Percentiles rank a stretch among this genome's conserved stretches.
phyloP scores from a whole-genome alignment of 2,888 invertebrate species.

The Eupithecia tripunctaria region DNA sequence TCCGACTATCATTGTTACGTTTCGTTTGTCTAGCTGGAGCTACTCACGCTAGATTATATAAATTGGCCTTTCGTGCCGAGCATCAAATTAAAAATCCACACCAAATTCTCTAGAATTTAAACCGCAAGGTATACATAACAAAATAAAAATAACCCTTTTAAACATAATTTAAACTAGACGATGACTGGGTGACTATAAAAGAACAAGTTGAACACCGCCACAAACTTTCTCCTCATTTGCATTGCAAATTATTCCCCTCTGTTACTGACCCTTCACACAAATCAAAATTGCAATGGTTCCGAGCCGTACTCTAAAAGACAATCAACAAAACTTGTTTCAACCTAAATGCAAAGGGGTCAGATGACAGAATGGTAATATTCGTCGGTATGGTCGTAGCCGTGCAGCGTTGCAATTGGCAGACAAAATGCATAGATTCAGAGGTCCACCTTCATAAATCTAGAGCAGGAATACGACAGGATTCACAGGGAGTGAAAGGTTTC shows the following conservation, averaged over 20 bases:
- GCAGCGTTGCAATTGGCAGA: background rate
- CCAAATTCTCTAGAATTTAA: background rate
- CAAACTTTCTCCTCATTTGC: constrained; percentile 38
- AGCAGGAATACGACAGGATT: background rate
- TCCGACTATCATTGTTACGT: constrained; percentile 19
- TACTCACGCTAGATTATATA: constrained; percentile 1
- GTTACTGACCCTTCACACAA: constrained; percentile 38
- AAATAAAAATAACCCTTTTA: background rate
- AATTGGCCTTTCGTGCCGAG: background rate
- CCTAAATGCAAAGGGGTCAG: background rate
- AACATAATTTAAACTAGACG: constrained; percentile 8
- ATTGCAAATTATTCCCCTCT: constrained; percentile 21
- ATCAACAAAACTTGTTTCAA: constrained; percentile 16
- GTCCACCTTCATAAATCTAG: background rate
- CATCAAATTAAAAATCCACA: background rate
- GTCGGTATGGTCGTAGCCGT: no score
- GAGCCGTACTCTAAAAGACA: constrained; percentile 45
- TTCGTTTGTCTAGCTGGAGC: constrained; percentile 3
- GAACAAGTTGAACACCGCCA: constrained; percentile 15
- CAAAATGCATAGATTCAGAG: background rate
- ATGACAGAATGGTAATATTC: background rate
- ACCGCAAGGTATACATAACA: background rate
- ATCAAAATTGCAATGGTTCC: constrained; percentile 45
- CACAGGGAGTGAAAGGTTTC: background rate
- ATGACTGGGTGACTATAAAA: constrained; percentile 15